Conservation (phyloP, 2,113 vertebrate species). For the Proteles cristata region DNA sequence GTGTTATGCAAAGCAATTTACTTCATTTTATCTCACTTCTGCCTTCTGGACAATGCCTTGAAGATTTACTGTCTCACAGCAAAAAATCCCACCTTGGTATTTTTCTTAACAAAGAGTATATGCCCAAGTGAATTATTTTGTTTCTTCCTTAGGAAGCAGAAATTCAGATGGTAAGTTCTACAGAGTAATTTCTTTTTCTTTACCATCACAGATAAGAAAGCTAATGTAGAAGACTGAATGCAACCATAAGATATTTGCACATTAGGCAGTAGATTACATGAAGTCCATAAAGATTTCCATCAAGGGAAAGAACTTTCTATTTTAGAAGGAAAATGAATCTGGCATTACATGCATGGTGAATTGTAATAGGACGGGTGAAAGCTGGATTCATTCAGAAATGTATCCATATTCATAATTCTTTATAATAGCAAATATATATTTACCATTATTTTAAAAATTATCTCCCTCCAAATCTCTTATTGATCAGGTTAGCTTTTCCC, state of each 20-base stretch:
- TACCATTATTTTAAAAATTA: not conserved
- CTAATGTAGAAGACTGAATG: not conserved
- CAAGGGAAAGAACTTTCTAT: not conserved
- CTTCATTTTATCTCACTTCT: constrained; percentile 56
- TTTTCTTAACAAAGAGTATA: constrained; percentile 34
- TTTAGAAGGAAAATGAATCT: constrained; percentile 11
- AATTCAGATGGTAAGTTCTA: constrained; percentile 27
- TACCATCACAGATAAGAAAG: not conserved
- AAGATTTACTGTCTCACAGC: constrained; percentile 44
- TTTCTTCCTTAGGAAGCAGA: not conserved
- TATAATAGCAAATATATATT: not conserved
- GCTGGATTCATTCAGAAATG: not conserved
- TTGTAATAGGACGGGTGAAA: not conserved
- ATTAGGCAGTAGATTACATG: not conserved
- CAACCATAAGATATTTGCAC: not conserved
- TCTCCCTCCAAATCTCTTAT: not conserved
- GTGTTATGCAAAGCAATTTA: constrained; percentile 7
- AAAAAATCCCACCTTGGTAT: not conserved
- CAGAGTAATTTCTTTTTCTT: constrained; percentile 58
- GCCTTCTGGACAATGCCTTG: constrained; percentile 4
- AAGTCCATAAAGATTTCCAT: constrained; percentile 29
- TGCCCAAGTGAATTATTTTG: constrained; percentile 37
- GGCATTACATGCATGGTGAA: not conserved
- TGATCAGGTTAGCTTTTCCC: not conserved
- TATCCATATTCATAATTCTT: not conserved